Evolutionary conservation across 2,797 vertebrate genomes (phyloP).

Genomic region (Esox masquinongy): DNA sequence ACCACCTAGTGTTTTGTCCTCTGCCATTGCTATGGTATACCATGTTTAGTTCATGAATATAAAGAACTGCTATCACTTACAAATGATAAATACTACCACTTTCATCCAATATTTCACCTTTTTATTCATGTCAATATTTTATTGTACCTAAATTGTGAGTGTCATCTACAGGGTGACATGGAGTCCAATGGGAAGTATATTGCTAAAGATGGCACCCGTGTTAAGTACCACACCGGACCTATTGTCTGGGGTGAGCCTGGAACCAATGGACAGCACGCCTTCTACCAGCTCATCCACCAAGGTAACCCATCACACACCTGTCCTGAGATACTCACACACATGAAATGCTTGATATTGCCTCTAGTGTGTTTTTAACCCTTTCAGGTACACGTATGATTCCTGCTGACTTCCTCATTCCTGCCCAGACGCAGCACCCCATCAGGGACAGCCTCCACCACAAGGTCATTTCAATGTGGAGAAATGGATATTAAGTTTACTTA

Average conservation of each 20-base stretch:
- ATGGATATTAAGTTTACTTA: not conserved
- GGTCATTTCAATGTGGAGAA: constrained; percentile 63
- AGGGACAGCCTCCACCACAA: constrained; percentile 93
- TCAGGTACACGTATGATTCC: constrained; percentile 95
- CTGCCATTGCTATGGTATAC: no score
- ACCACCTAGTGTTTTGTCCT: not conserved
- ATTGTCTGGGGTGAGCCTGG: constrained; percentile 98
- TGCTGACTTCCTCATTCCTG: constrained; percentile 94
- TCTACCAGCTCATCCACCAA: constrained; percentile 98
- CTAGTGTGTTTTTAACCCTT: constrained; percentile 7
- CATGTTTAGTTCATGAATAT: no score
- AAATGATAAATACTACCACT: no score
- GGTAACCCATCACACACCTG: constrained; percentile 62
- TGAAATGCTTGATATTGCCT: not conserved
- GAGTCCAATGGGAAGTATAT: constrained; percentile 97
- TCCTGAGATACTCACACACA: not conserved
- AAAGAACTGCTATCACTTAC: no score
- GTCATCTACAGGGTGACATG: constrained; percentile 87
- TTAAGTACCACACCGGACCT: constrained; percentile 89
- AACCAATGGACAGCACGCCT: constrained; percentile 97
- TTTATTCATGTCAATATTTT: not conserved
- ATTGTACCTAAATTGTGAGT: not conserved
- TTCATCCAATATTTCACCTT: not conserved
- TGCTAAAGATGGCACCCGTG: constrained; percentile 83
- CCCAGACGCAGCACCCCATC: constrained; percentile 93